Percentiles rank a stretch among this genome's conserved stretches.
Conservation (phyloP, 2,888 invertebrate species). For the Carabus problematicus region DNA sequence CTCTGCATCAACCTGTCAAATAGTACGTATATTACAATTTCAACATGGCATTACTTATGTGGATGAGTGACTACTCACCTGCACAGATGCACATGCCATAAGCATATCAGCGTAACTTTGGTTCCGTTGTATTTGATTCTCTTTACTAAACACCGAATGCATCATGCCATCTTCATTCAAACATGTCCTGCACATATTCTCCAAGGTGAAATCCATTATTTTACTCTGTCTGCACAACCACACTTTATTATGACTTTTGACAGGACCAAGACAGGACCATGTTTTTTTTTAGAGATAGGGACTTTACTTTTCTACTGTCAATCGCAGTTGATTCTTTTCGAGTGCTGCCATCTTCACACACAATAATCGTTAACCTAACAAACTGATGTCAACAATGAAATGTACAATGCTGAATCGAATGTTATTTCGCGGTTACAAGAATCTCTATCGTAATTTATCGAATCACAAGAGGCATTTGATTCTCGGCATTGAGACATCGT, state of each 20-base stretch:
- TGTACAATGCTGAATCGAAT: too few relatives aligned
- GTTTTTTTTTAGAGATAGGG: too few relatives aligned
- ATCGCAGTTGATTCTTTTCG: too few relatives aligned
- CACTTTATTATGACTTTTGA: background rate
- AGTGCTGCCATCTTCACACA: too few relatives aligned
- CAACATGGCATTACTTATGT: background rate
- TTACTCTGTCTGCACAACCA: background rate
- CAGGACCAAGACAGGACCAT: background rate
- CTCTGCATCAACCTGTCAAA: slow-evolving; percentile 48
- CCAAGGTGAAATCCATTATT: slow-evolving; percentile 34
- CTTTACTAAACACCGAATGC: slow-evolving; percentile 36
- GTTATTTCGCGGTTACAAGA: too few relatives aligned
- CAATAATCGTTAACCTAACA: too few relatives aligned
- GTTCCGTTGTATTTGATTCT: slow-evolving; percentile 21
- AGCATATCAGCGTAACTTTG: slow-evolving; percentile 38
- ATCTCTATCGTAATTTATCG: slow-evolving; percentile 6
- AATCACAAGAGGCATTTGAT: slow-evolving; percentile 56
- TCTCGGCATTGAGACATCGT: slow-evolving; percentile 96
- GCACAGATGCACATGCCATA: slow-evolving; percentile 33
- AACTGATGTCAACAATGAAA: too few relatives aligned
- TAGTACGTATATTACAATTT: slow-evolving; percentile 16
- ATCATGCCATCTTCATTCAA: slow-evolving; percentile 36
- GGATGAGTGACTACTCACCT: slow-evolving; percentile 13
- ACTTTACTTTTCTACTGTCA: too few relatives aligned
- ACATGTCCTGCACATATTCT: slow-evolving; percentile 44